Evolutionary conservation across 2,113 vertebrate genomes (phyloP), one percentile per base, ranked within the genome.

Genomic region (Epinephelus moara): DNA sequence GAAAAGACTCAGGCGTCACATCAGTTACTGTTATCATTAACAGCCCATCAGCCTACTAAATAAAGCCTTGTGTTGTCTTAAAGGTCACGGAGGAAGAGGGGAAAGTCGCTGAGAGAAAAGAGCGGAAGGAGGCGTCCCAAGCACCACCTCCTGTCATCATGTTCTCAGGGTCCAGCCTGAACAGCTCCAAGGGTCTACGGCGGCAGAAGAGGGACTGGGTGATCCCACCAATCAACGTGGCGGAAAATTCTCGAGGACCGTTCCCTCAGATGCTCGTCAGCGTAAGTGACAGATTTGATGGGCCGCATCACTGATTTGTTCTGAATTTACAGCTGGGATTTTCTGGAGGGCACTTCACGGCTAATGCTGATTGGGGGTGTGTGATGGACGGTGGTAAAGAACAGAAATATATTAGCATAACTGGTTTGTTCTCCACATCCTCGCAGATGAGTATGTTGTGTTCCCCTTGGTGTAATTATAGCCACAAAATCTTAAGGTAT

Each of bases 151-250:
- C 91, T 0, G 94, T 97, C 92, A 96, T 95, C 2, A 88, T 92
- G 87, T 95, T 97, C 70, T 96, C 96, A 0, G 94, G 96, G 93
- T 92, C 95, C 33, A 92, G 89, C 82, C 94, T 47, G 14, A 95
- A 85, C 75, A 93, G 76, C 4, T 81, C 94, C 18, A 91, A 81
- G 1, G 97, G 97, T 40, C 95, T 98, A 70, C 93, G 95, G 74
- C 92, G 98, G 37, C 98, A 97, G 83, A 99, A 98, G 81, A 93
- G 98, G 45, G 98, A 99, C 94, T 99, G 98, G 98, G 98, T 99
- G 92, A 99, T 99, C 89, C 98, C 98, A 0, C 98, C 98, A 3
- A 97, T 99, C 96, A 99, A 99, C 3, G 98, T 99, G 82, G 98
- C 98, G 0, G 98, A 99, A 47, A 99, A 99, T 77, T 99, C 98